These are phyloP conservation scores for Drosophila cognata DNA, from an alignment of 2,888 invertebrate species.

Conservation along the genomic window DNA sequence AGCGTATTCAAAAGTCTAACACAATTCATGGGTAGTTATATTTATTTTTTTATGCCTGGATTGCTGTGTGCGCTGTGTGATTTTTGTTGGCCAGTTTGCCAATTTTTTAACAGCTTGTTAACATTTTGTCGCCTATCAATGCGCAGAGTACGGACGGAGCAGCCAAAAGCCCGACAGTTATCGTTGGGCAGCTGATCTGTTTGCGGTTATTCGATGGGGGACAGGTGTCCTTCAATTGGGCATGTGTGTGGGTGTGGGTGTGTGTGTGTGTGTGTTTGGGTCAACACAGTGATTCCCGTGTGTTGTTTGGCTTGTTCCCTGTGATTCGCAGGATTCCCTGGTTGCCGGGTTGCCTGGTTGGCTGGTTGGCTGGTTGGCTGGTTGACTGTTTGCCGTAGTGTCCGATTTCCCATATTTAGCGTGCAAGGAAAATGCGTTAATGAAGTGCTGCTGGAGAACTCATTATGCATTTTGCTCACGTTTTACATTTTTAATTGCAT, in stretches of 20 bases:
- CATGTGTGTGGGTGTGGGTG: not conserved
- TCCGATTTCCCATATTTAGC: constrained; percentile 16
- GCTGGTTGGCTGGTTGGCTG: not conserved
- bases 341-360: constrained; percentile 6
- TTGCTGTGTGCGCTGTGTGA: constrained; percentile 24
- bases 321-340: constrained; percentile 9
- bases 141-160: constrained; percentile 24
- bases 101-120: constrained; percentile 79
- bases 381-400: not conserved
- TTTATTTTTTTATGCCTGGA: not conserved
- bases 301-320: constrained; percentile 3
- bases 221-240: constrained; percentile 17
- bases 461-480: constrained; percentile 80
- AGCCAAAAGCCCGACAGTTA: constrained; percentile 29
- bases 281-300: constrained; percentile 7
- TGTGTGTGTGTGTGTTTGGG: not conserved
- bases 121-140: constrained; percentile 78
- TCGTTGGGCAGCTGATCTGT: constrained; percentile 51
- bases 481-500: constrained; percentile 77
- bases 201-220: constrained; percentile 36
- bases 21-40: not conserved
- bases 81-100: constrained; percentile 47
- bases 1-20: constrained; percentile 23
- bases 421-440: constrained; percentile 68
- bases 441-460: constrained; percentile 75